These are phyloP conservation scores for Urocolius indicus DNA, from an alignment of 2,113 vertebrate genomes.

Conservation along the genomic window DNA sequence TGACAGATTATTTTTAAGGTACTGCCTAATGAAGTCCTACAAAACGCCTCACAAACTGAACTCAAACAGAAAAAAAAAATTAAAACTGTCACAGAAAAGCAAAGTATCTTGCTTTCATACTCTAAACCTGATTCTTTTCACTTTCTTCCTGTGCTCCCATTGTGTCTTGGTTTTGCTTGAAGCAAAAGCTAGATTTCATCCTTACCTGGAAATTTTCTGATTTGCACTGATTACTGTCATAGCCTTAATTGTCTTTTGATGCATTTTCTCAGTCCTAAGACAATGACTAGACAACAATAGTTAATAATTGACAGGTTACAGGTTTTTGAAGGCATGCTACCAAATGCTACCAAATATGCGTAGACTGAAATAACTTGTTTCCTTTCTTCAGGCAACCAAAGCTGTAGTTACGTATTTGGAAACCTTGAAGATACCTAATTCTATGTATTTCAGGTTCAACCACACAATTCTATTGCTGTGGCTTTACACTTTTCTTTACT, in stretches of 20 bases:
- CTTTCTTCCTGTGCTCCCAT: not conserved
- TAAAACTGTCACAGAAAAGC: not conserved
- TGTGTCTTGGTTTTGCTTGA: slow-evolving; percentile 22
- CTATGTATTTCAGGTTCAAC: not conserved
- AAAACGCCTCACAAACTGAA: not conserved
- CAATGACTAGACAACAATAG: not conserved
- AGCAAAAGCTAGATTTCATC: not conserved
- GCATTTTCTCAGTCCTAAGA: slow-evolving; percentile 8
- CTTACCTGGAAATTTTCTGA: not conserved
- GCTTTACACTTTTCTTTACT: not conserved
- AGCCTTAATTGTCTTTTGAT: slow-evolving; percentile 35
- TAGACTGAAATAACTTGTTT: not conserved
- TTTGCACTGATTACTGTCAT: not conserved
- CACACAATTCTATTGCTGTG: not conserved
- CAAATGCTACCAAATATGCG: not conserved
- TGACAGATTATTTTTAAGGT: not conserved
- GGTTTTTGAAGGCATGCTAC: not conserved
- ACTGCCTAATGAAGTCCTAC: not conserved
- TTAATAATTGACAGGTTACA: not conserved
- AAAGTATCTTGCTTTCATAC: not conserved
- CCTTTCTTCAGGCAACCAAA: not conserved
- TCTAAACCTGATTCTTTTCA: not conserved
- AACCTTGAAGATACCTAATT: not conserved
- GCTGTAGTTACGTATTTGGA: not conserved
- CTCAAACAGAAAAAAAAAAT: not conserved